Percentiles rank a stretch among this genome's conserved stretches.
These are phyloP conservation scores for Augochlorella aurata DNA, from an alignment of 2,888 invertebrate genomes.

Conservation along the genomic window DNA sequence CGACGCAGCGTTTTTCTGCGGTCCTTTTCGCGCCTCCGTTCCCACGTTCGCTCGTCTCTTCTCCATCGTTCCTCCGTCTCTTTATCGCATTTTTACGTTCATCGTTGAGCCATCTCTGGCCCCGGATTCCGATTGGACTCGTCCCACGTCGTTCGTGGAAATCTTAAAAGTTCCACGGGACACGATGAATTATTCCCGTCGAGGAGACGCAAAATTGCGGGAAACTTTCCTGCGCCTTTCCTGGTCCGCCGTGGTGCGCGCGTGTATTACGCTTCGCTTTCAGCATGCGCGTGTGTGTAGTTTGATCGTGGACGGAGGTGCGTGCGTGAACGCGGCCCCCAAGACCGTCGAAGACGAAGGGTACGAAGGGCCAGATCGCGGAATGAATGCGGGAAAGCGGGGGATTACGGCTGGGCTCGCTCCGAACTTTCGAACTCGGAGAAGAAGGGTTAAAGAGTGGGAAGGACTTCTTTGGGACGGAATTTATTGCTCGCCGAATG, in stretches of 20 bases:
- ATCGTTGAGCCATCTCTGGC: slow-evolving; percentile 50
- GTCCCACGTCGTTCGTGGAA: slow-evolving; percentile 68
- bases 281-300: background rate
- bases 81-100: background rate
- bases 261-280: background rate
- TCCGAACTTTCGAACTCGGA: slow-evolving; percentile 50
- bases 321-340: slow-evolving; percentile 17
- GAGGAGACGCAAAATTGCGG: slow-evolving; percentile 69
- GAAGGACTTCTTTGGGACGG: slow-evolving; percentile 30
- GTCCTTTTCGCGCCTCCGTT: background rate
- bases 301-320: slow-evolving; percentile 13
- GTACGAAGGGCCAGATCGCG: slow-evolving; percentile 59
- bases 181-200: slow-evolving; percentile 72
- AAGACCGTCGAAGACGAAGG: slow-evolving; percentile 44
- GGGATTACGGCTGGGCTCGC: slow-evolving; percentile 54
- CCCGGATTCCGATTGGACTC: slow-evolving; percentile 67
- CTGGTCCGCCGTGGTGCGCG: slow-evolving; percentile 43
- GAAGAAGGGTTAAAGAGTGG: slow-evolving; percentile 63
- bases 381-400: slow-evolving; percentile 67
- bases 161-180: slow-evolving; percentile 70
- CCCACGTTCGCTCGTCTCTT: too few relatives aligned
- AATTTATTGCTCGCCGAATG: slow-evolving; percentile 54
- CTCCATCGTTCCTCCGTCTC: background rate
- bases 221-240: slow-evolving; percentile 65
- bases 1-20: background rate